phyloP scores from a whole-genome alignment of 2,888 invertebrate genomes.

The Ectemnius cavifrons region DNA sequence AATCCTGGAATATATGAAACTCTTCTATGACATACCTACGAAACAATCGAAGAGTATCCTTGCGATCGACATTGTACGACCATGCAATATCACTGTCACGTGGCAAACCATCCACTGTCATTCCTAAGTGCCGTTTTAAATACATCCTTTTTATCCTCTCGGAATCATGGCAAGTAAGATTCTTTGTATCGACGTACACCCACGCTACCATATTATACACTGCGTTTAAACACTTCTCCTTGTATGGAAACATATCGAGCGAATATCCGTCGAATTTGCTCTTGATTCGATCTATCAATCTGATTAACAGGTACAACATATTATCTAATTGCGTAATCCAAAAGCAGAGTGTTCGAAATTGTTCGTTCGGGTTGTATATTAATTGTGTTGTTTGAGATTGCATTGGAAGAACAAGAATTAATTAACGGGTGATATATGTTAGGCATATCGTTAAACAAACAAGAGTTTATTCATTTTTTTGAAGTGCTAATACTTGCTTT shows the following conservation, averaged over 20 bases:
- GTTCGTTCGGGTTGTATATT: too few relatives aligned
- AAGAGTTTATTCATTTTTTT: too few relatives aligned
- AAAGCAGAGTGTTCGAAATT: background rate
- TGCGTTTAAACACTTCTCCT: constrained; percentile 72
- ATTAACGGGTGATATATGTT: background rate
- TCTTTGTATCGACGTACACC: constrained; percentile 77
- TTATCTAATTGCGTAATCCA: too few relatives aligned
- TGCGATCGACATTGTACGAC: constrained; percentile 54
- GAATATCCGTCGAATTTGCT: constrained; percentile 76
- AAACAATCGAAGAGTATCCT: constrained; percentile 54
- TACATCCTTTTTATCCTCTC: constrained; percentile 46
- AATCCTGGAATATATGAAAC: background rate
- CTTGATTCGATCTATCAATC: constrained; percentile 76
- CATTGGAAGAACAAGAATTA: background rate
- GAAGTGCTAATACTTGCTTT: too few relatives aligned
- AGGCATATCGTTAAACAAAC: too few relatives aligned
- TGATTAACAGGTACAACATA: constrained; percentile 8
- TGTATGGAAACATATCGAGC: constrained; percentile 75
- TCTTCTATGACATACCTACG: constrained; percentile 42
- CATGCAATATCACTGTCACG: constrained; percentile 69
- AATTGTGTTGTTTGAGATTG: background rate
- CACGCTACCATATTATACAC: constrained; percentile 77
- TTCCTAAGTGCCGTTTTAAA: constrained; percentile 68
- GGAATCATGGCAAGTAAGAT: constrained; percentile 63
- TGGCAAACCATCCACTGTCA: constrained; percentile 59